Evolutionary conservation across 35 echinoderm and acorn worm genomes (phyloP).

Genomic region (Hemicentrotus pulcherrimus): DNA sequence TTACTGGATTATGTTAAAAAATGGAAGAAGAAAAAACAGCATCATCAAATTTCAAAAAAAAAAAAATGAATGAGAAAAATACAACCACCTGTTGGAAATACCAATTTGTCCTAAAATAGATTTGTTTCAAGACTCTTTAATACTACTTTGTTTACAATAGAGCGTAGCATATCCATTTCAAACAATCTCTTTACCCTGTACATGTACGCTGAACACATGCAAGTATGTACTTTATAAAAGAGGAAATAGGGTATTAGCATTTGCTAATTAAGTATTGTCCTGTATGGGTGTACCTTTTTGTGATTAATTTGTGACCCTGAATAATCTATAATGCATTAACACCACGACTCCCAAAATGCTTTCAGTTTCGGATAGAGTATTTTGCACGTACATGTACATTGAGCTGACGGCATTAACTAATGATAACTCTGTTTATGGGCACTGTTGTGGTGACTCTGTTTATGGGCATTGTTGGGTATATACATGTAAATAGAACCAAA

Average conservation of each 20-base stretch:
- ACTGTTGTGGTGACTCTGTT: too few species aligned
- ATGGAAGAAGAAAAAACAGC: too few species aligned
- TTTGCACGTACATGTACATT: neutral
- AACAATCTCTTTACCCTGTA: neutral
- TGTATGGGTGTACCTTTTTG: neutral
- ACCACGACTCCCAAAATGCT: neutral
- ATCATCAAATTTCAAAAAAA: too few species aligned
- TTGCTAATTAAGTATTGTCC: neutral
- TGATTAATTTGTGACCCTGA: neutral
- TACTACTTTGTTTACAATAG: too few species aligned
- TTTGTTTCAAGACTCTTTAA: too few species aligned
- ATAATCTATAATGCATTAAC: conserved; percentile 1
- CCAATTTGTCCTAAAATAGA: too few species aligned
- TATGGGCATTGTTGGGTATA: too few species aligned
- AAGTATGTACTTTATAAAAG: neutral
- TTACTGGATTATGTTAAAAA: too few species aligned
- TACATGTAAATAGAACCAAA: too few species aligned
- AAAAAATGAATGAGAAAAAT: too few species aligned
- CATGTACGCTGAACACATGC: neutral
- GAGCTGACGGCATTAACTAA: neutral
- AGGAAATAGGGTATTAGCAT: neutral
- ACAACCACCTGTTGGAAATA: too few species aligned
- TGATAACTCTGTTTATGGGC: neutral
- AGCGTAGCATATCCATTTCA: neutral
- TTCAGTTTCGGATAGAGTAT: neutral